Evolutionary conservation across 2,888 invertebrate genomes (phyloP).

Genomic region (Ophion obscuratus): DNA sequence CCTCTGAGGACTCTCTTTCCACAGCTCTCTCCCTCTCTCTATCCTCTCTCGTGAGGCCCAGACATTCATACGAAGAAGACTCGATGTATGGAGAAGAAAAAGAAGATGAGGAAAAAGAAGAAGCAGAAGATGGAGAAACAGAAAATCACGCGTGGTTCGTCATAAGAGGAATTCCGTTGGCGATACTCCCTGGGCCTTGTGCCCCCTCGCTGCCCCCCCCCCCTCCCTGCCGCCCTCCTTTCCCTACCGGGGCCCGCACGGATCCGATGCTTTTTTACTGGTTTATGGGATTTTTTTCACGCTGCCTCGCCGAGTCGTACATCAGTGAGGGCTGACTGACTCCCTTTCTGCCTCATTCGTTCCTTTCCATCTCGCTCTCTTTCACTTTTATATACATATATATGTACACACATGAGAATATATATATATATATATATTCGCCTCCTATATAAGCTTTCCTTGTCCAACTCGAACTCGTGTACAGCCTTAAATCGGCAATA

Average conservation of each 20-base stretch:
- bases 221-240: conserved; percentile 40
- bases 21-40: conserved; percentile 36
- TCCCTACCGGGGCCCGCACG: conserved; percentile 69
- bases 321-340: conserved; percentile 80
- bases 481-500: conserved; percentile 63
- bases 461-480: conserved; percentile 60
- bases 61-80: conserved; percentile 65
- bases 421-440: conserved; percentile 39
- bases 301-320: conserved; percentile 81
- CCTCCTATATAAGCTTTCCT: conserved; percentile 55
- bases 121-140: conserved; percentile 71
- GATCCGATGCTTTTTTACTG: conserved; percentile 82
- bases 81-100: conserved; percentile 36
- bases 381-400: conserved; percentile 52
- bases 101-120: conserved; percentile 57
- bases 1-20: conserved; percentile 55
- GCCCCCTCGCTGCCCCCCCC: conserved; percentile 51
- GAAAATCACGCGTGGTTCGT: conserved; percentile 83
- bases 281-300: conserved; percentile 84
- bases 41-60: conserved; percentile 68
- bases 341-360: conserved; percentile 69
- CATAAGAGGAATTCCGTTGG: conserved; percentile 83
- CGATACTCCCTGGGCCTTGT: conserved; percentile 76
- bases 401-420: neutral
- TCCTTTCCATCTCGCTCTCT: conserved; percentile 68